Base-by-base conservation (phyloP, 2,113 vertebrate species). In the Rhinolophus ferrumequinum region DNA sequence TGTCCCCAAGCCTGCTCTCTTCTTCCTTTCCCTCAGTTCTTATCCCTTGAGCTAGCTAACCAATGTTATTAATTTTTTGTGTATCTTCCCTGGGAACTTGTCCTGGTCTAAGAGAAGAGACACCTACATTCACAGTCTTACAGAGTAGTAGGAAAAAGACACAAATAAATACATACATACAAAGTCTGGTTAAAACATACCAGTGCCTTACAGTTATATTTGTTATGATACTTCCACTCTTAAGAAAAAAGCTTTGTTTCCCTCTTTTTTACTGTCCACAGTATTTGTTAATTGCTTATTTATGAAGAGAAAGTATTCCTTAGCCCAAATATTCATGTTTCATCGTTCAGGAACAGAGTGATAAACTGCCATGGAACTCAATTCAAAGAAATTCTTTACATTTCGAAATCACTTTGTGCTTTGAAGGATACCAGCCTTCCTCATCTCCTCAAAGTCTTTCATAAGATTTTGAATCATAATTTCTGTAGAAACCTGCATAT, bases 61-160 rank as follows among this genome's bases (percentile, higher is more conserved):
- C 30, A 82, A 60, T 67, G 10, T 62, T 80, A 95, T 56, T 72
- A 84, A 94, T 80, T 88, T 91, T 38, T 54, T 93, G n/a, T 84
- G 38, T 26, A 50, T 35, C n/a, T 80, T 38, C 56, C 28, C 82
- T 90, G 47, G 30, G 50, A 72, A 94, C 41, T 19, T 88, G 66
- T 79, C 77, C 64, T 72, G 14, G 41, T 83, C 60, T 79, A 60
- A 52, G n/a, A 19, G 73, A 95, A 88, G 33, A 82, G 96, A 94
- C 86, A 60, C 12, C 52, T 67, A 81, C 28, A 82, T 75, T 80
- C 54, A 50, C 6, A 73, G 28, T 73, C 38, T 75, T 80, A 85
- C 2, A 95, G 33, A 80, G 15, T 62, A 64, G 28, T 24, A 93
- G 30, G 38, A 94, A 90, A 41, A 95, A 84, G 66, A 84, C 7